These are phyloP conservation scores for Heteronetta atricapilla DNA, from an alignment of 2,113 vertebrate genomes.

Conservation along the genomic window DNA sequence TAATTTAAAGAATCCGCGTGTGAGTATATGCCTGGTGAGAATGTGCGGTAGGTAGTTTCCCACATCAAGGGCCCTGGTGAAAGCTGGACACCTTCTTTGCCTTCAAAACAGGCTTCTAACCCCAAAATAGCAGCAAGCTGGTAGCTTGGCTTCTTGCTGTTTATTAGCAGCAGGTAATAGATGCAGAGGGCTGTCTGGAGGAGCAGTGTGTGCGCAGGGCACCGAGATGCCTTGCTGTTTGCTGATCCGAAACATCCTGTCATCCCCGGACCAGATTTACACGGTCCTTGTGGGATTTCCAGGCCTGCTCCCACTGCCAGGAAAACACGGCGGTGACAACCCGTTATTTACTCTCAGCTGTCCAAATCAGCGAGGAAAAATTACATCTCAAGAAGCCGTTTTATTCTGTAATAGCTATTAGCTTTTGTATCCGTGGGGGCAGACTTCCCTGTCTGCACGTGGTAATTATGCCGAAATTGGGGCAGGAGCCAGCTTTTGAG, in stretches of 20 bases:
- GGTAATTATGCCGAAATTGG: neutral
- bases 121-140: constrained; percentile 56
- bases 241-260: constrained; percentile 11
- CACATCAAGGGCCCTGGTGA: neutral
- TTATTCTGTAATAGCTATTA: neutral
- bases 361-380: neutral
- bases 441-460: neutral
- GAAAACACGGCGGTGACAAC: neutral
- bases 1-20: neutral
- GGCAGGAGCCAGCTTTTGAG: neutral
- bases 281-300: neutral
- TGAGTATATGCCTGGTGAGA: neutral
- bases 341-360: neutral
- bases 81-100: constrained; percentile 58
- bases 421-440: neutral
- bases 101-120: constrained; percentile 36
- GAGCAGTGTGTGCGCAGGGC: neutral
- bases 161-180: constrained; percentile 50
- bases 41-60: constrained; percentile 19
- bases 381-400: neutral
- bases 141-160: constrained; percentile 47
- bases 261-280: neutral
- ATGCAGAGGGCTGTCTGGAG: constrained; percentile 16
- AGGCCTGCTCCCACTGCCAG: neutral
- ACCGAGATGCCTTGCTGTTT: neutral